Base-by-base conservation (phyloP, 2,113 vertebrate genomes). In the Hystrix cristata region DNA sequence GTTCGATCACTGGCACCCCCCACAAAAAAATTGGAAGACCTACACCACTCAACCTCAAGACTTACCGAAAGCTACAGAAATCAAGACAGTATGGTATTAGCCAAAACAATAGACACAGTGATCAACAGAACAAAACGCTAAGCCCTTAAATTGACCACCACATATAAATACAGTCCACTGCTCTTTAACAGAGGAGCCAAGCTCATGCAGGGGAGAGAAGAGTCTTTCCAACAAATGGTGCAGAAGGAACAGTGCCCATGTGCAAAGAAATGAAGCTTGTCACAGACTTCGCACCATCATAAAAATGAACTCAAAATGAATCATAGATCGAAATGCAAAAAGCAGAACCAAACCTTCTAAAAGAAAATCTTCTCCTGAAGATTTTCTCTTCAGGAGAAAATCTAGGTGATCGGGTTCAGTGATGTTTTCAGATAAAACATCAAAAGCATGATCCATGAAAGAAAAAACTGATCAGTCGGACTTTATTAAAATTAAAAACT, bases 61-160 rank as follows among this genome's bases (percentile, higher is more conserved):
- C 31, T 88, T 79, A 83, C 34, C 34, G 53, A 84, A 89, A 89
- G 78, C 48, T 46, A 59, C 31, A 90, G 65, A 80, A 86, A 86
- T 59, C 64, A 51, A 80, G 65, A 92, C 19, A 72, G 79, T 18
- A 65, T 10, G 31, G 59, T 48, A 23, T 13, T 67, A 27, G 48
- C 43, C 72, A 23, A 81, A 86, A 81, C 34, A 53, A 74, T 3
- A 81, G n/a, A 59, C 3, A 82, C 38, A 64, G 7, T 31, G 23
- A 84, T 51, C 46, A 55, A 27, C 3, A 10, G 16, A 29, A 59
- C 19, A 51, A 19, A 55, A 18, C 0, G 38, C 64, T 38, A 74
- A 92, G 62, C 13, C 21, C 80, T 78, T 78, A 86, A 64, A 55
- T 14, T 64, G 55, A 92, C 7, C 53, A 9, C 18, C 67, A n/a